Base-by-base conservation (phyloP, 1,140 invertebrate species). In the Bombus breviceps region DNA sequence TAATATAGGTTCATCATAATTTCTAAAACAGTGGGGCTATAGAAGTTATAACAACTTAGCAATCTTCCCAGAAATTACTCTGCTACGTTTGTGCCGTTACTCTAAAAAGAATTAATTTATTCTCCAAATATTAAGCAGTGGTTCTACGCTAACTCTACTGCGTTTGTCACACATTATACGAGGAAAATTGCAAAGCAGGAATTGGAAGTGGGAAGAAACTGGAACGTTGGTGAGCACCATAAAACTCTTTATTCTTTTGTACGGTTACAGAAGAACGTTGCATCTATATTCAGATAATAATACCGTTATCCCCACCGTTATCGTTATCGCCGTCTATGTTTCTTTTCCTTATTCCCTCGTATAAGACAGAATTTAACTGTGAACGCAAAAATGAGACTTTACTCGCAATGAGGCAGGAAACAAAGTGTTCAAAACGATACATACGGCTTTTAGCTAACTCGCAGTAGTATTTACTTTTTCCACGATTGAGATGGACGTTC, bases 211-310 rank as follows among this genome's bases (percentile, higher is more conserved):
- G 32, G 43, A 75, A 37, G 59, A 28, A 76, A 25, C 47, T 3
- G 15, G 72, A 3, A 25, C 5, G 39, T 47, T 43, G 25, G 37
- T 3, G 73, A 57, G 75, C 13, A 32, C 66, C 47, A 71, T 84
- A 71, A 78, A 84, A 43, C 32, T 78, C 43, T 71, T 77, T 62
- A 79, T 79, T 43, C 77, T 71, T 71, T 41, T 39, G 34, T 32
- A 53, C 41, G 73, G 71, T 64, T 37, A 59, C 81, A 13, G 64
- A 39, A 34, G 74, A 71, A 71, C 34, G 64, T 69, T 28, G 64
- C 82, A n/a, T 72, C 75, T 71, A 43, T 78, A 78, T 79, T 79
- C 75, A 62, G 75, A 84, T 84, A 79, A 84, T 84, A 84, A 84
- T 57, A 68, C 64, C 22, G 47, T 78, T 84, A 84, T 59, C 71